Percentiles rank a stretch among this genome's conserved stretches.
These are phyloP conservation scores for Cantharis flavilabris DNA, from an alignment of 2,888 invertebrate species.

Conservation along the genomic window DNA sequence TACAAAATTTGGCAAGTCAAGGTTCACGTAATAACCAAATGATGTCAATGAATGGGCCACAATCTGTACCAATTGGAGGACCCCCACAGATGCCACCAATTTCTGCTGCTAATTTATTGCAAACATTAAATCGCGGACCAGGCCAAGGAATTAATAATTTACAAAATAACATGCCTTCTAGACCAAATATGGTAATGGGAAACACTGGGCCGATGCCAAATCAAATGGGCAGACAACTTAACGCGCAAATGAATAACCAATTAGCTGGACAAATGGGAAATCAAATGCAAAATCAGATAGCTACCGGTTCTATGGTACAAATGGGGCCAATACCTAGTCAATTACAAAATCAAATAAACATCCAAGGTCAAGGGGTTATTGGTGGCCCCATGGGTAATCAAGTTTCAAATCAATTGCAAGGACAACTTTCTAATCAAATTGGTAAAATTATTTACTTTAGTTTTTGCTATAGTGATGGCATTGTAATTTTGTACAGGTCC, in stretches of 20 bases:
- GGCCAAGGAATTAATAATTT: constrained; percentile 54
- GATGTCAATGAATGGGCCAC: constrained; percentile 62
- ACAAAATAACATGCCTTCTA: constrained; percentile 44
- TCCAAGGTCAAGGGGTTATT: constrained; percentile 49
- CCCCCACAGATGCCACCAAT: constrained; percentile 57
- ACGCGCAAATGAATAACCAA: constrained; percentile 44
- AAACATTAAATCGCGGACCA: constrained; percentile 74
- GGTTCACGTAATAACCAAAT: constrained; percentile 64
- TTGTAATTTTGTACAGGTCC: constrained; percentile 23
- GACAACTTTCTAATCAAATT: constrained; percentile 39
- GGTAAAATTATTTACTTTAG: constrained; percentile 12
- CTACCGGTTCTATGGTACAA: constrained; percentile 31
- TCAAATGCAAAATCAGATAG: constrained; percentile 55
- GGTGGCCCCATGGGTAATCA: constrained; percentile 57
- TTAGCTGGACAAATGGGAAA: constrained; percentile 55
- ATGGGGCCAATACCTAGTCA: constrained; percentile 37
- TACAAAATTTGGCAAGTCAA: constrained; percentile 85
- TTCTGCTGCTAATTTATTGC: constrained; percentile 71
- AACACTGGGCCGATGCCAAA: constrained; percentile 59
- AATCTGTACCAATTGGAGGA: constrained; percentile 60
- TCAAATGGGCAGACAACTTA: constrained; percentile 43
- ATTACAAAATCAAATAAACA: constrained; percentile 37
- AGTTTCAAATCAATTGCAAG: constrained; percentile 35
- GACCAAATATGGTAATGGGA: constrained; percentile 50
- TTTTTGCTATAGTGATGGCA: not conserved